Evolutionary conservation across 2,888 invertebrate species (phyloP).

Genomic region (Troides helena): DNA sequence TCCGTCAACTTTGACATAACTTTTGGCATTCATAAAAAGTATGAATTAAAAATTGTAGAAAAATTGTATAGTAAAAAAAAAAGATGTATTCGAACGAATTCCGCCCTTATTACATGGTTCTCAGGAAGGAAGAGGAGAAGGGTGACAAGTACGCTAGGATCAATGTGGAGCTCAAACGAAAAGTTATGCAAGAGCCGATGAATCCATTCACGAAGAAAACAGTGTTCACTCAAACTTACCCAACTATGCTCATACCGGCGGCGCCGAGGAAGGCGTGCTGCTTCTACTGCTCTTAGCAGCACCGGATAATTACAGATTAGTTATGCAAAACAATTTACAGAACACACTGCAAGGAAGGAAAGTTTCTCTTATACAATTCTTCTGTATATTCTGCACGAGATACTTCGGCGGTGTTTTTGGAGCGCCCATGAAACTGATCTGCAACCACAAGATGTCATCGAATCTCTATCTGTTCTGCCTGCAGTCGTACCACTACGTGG

Average conservation of each 20-base stretch:
- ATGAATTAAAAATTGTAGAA: slow-evolving; percentile 15
- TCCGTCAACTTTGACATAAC: slow-evolving; percentile 7
- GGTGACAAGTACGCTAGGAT: slow-evolving; percentile 66
- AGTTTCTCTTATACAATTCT: slow-evolving; percentile 45
- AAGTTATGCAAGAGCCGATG: slow-evolving; percentile 42
- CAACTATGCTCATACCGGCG: slow-evolving; percentile 61
- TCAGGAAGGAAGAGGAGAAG: slow-evolving; percentile 71
- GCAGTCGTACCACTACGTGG: slow-evolving; percentile 49
- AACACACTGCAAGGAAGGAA: slow-evolving; percentile 36
- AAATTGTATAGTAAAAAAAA: background rate
- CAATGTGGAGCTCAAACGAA: slow-evolving; percentile 67
- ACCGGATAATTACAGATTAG: background rate
- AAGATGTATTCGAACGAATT: slow-evolving; percentile 64
- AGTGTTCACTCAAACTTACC: slow-evolving; percentile 65
- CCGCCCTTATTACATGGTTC: slow-evolving; percentile 63
- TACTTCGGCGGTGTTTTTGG: slow-evolving; percentile 50
- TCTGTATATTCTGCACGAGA: slow-evolving; percentile 51
- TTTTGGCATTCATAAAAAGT: slow-evolving; percentile 21
- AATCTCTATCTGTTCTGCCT: slow-evolving; percentile 58
- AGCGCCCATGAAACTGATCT: slow-evolving; percentile 47
- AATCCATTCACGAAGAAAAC: slow-evolving; percentile 65
- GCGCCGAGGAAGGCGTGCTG: slow-evolving; percentile 64
- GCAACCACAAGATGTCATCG: slow-evolving; percentile 52
- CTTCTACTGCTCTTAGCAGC: slow-evolving; percentile 53
- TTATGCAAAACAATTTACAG: slow-evolving; percentile 40